Base-by-base conservation (phyloP, 2,797 vertebrate species). In the Betta splendens region DNA sequence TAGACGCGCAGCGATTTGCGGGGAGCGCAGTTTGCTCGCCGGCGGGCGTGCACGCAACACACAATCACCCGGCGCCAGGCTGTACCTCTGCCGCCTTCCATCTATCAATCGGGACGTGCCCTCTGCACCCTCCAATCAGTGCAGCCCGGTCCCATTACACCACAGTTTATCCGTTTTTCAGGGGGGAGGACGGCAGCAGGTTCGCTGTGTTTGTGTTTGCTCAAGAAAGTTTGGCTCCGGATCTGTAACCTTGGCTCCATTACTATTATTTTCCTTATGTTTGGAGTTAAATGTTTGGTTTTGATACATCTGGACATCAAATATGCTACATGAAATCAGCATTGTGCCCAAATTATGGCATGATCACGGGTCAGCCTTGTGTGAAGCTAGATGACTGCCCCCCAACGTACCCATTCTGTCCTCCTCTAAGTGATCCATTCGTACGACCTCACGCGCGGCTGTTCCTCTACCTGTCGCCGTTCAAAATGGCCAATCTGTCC, bases 41-140 rank as follows among this genome's bases (percentile, higher is more conserved):
- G 20, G 56, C 49, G 29, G 80, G 69, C 23, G 63, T 56, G 53
- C 65, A 45, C 35, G 31, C 69, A 75, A 73, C 81, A 79, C 80
- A 79, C 83, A 82, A 70, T 78, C 72, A 56, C 59, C 75, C 15
- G 47, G 68, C 71, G 62, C 33, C 51, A 82, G 72, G 72, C 63
- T 80, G 84, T 72, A 74, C 82, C 63, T 63, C 64, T 50, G 69
- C 72, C 74, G n/a, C 74, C 74, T 74, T 75, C 79, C 74, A 80
- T 89, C 82, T 74, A 81, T 86, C 83, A 86, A 80, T 77, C 4
- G 38, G 50, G 77, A 85, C 61, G 8, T 86, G 80, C 52, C 83
- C 82, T 79, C 64, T 85, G 72, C 79, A 72, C 79, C 73, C 51
- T 64, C 46, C 55, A 76, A 85, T 80, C 77, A 77, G 70, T 83